Percentiles rank a stretch among this genome's conserved stretches.
Evolutionary conservation across 2,113 vertebrate genomes (phyloP).

Genomic region (Petromus typicus): DNA sequence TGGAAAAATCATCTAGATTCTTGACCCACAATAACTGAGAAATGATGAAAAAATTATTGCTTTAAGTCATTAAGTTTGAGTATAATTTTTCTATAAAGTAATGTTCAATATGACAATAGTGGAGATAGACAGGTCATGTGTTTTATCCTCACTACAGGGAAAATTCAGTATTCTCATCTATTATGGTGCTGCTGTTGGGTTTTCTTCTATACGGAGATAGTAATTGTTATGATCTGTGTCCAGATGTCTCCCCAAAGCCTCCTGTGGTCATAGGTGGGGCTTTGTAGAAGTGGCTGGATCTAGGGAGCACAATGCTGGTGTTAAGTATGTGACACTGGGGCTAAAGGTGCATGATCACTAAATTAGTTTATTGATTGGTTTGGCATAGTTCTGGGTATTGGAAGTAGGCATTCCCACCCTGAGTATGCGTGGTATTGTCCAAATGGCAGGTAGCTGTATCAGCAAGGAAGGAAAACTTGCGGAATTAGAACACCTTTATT

Average conservation of each 20-base stretch:
- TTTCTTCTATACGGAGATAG: not conserved
- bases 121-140: not conserved
- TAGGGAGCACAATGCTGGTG: not conserved
- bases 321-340: not conserved
- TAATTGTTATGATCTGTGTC: not conserved
- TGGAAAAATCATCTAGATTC: not conserved
- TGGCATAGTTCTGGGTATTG: not conserved
- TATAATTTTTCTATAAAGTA: not conserved
- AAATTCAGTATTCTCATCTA: not conserved
- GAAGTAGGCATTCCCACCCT: not conserved
- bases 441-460: not conserved
- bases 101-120: not conserved
- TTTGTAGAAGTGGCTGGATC: not conserved
- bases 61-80: not conserved
- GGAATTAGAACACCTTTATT: no score
- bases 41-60: not conserved
- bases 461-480: no score
- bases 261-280: not conserved
- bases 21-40: not conserved
- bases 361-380: not conserved
- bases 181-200: not conserved
- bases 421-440: not conserved
- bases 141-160: not conserved
- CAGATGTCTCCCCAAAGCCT: not conserved
- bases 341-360: not conserved